Evolutionary conservation across 2,113 vertebrate genomes (phyloP).

Genomic region (Haplochromis vanheusdeni): DNA sequence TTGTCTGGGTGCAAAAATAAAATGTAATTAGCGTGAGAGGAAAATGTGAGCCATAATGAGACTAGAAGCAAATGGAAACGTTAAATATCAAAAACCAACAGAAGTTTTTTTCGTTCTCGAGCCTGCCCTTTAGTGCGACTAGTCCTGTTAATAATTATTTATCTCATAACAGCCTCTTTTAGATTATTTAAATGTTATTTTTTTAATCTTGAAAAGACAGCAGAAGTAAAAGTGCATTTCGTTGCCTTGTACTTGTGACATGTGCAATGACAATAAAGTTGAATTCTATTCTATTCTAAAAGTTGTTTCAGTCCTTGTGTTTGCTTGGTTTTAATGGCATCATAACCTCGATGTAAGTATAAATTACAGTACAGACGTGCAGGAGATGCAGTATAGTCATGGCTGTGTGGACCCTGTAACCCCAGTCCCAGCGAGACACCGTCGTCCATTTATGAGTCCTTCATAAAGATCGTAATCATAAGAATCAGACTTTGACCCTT

Average conservation of each 20-base stretch:
- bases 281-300: background rate
- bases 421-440: background rate
- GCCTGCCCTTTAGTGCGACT: background rate
- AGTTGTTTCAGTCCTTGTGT: background rate
- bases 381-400: background rate
- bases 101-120: background rate
- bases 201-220: background rate
- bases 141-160: background rate
- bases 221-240: background rate
- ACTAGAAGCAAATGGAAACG: background rate
- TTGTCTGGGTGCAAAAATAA: background rate
- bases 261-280: background rate
- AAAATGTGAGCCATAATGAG: background rate
- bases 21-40: background rate
- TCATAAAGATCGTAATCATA: background rate
- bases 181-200: background rate
- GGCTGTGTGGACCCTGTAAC: background rate
- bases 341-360: background rate
- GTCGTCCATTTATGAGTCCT: background rate
- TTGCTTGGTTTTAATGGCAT: background rate
- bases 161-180: background rate
- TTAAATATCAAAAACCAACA: background rate
- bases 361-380: background rate
- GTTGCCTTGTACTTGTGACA: background rate
- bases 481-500: background rate